phyloP scores from a whole-genome alignment of 2,888 invertebrate genomes.

The Melanotus villosus region DNA sequence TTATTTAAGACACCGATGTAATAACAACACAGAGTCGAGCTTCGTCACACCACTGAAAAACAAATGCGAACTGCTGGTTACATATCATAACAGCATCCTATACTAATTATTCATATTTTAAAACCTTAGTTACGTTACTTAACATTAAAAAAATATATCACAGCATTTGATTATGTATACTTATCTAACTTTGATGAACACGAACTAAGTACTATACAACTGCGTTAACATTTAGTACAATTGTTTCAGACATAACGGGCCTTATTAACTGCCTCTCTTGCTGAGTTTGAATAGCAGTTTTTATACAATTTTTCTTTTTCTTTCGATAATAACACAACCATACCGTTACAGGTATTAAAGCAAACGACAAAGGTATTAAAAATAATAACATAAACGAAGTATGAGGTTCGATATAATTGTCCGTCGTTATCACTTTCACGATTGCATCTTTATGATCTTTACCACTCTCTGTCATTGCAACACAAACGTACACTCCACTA shows the following conservation, averaged over 20 bases:
- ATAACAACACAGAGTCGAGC: too few relatives aligned
- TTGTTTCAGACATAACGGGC: conserved; percentile 31
- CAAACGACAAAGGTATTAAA: conserved; percentile 61
- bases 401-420: conserved; percentile 48
- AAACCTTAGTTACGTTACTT: too few relatives aligned
- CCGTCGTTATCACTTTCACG: conserved; percentile 53
- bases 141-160: too few relatives aligned
- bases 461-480: conserved; percentile 62
- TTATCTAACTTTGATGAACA: too few relatives aligned
- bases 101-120: too few relatives aligned
- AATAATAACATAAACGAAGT: conserved; percentile 60
- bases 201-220: too few relatives aligned
- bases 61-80: too few relatives aligned
- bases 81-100: too few relatives aligned
- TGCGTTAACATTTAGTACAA: conserved; percentile 16
- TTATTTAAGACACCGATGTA: too few relatives aligned
- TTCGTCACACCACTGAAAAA: too few relatives aligned
- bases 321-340: conserved; percentile 63
- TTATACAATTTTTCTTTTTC: conserved; percentile 52
- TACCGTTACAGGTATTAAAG: conserved; percentile 60
- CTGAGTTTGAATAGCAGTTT: conserved; percentile 3
- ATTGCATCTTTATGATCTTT: conserved; percentile 59
- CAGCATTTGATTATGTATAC: too few relatives aligned
- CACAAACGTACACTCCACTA: conserved; percentile 63
- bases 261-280: conserved; percentile 27